Evolutionary conservation across 2,797 vertebrate species (phyloP), one percentile per base, ranked within the genome.

Genomic region (Pantherophis vulpinus): DNA sequence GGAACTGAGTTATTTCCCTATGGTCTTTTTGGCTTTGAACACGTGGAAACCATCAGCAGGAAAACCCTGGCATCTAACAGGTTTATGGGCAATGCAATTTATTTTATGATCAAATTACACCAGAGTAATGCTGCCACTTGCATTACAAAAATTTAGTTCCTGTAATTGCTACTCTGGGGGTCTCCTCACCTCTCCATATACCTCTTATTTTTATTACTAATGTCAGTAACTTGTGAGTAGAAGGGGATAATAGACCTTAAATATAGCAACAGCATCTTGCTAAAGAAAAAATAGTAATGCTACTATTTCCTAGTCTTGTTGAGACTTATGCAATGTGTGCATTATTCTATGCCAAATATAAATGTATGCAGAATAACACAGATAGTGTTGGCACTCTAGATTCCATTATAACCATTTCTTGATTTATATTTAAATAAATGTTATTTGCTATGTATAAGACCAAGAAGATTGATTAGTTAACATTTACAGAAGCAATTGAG

Each of bases 1-100:
- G 2, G 96, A 92, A 95, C 93, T 59, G 93, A 92, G 95, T 93
- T 58, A 0, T 56, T 91, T 79, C 94, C 95, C 95, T 60, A 29
- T n/a, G 9, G 94, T 90, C 14, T 96, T 96, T 61, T 94, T 93
- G 95, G 87, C 94, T 96, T 94, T 93, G 60, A 95, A 51, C 0
- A 0, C 92, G 11, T 0, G 54, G 93, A 90, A 95, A 94, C 91
- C 56, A 25, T 70, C 63, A 86, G n/a, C 93, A 94, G 94, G 95
- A 90, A 79, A 96, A 95, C 92, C 94, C 90, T 92, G 94, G 93
- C 91, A 56, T 95, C 95, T 93, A 95, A 96, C 95, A 93, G 95
- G 91, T 97, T 97, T 96, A 97, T 96, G 93, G 96, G 96, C 97
- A 96, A 95, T 66, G 95, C 95, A 95, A 97, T 97, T 97, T 97